These are phyloP conservation scores for Acleris sparsana DNA, from an alignment of 2,888 invertebrate species.

Conservation along the genomic window DNA sequence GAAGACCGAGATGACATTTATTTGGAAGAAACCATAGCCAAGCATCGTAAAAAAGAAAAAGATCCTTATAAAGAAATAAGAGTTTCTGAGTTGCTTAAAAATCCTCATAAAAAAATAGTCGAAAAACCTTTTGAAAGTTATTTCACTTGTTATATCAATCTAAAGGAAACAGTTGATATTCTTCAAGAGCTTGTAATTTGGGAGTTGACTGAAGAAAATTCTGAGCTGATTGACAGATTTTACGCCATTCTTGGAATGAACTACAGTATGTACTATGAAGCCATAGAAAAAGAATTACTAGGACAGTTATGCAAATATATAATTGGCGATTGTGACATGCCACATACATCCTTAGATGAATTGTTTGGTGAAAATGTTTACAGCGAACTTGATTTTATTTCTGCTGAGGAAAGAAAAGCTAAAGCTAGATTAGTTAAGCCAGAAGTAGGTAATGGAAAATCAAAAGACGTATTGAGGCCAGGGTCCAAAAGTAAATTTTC, in stretches of 20 bases:
- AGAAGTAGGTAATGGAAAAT: constrained; percentile 56
- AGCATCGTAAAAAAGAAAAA: constrained; percentile 64
- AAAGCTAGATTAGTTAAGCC: constrained; percentile 70
- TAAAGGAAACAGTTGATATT: constrained; percentile 71
- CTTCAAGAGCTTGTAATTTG: constrained; percentile 69
- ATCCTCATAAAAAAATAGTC: constrained; percentile 70
- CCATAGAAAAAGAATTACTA: constrained; percentile 80
- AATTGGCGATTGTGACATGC: constrained; percentile 67
- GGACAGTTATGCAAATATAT: constrained; percentile 77
- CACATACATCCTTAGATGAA: constrained; percentile 58
- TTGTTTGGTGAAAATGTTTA: constrained; percentile 73
- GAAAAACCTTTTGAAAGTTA: constrained; percentile 76
- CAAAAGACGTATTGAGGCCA: constrained; percentile 58
- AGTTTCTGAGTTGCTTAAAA: constrained; percentile 77
- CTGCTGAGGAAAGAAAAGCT: constrained; percentile 62
- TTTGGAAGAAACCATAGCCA: constrained; percentile 67
- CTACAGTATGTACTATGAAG: constrained; percentile 83
- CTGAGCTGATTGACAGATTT: constrained; percentile 82
- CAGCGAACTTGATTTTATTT: constrained; percentile 63
- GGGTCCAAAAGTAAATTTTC: constrained; percentile 60
- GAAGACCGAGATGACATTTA: constrained; percentile 70
- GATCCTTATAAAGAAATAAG: constrained; percentile 66
- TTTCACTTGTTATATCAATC: constrained; percentile 83
- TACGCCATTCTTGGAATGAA: constrained; percentile 83
- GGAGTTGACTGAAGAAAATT: constrained; percentile 69